Evolutionary conservation across 2,888 invertebrate species (phyloP).

Genomic region (Priocnemis perturbator): DNA sequence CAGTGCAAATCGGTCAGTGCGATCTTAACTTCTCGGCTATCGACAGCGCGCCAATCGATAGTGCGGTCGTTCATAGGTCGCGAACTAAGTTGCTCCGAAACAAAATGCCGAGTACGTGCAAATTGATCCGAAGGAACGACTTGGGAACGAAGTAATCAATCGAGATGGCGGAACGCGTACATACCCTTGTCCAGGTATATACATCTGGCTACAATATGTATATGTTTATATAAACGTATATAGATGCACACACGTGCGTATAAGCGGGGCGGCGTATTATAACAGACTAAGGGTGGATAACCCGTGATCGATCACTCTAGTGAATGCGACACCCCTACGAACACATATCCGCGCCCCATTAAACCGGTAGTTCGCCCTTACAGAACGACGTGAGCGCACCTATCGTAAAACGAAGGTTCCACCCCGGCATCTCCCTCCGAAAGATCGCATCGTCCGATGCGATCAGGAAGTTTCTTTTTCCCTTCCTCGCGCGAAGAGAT

Average conservation of each 20-base stretch:
- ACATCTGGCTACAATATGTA: no score
- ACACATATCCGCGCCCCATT: constrained; percentile 72
- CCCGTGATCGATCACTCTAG: constrained; percentile 71
- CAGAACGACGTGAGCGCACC: constrained; percentile 57
- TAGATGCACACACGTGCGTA: constrained; percentile 14
- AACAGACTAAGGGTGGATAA: constrained; percentile 69
- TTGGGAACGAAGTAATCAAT: not conserved
- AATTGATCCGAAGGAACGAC: no score
- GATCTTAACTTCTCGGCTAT: no score
- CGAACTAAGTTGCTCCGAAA: no score
- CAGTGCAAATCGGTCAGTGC: no score
- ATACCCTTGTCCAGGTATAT: no score
- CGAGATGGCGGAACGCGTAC: not conserved
- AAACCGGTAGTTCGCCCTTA: constrained; percentile 65
- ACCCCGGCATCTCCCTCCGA: constrained; percentile 15
- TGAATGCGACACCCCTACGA: constrained; percentile 71
- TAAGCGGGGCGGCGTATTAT: constrained; percentile 62
- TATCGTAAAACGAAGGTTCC: constrained; percentile 34
- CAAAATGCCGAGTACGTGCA: no score
- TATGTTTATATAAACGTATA: not conserved
- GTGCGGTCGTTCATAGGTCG: no score
- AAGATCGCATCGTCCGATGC: constrained; percentile 36
- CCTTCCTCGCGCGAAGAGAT: constrained; percentile 22
- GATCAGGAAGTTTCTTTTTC: constrained; percentile 15
- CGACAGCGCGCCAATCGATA: no score